Conservation (phyloP, 2,113 vertebrate genomes). For the Romanogobio albipinnatus region DNA sequence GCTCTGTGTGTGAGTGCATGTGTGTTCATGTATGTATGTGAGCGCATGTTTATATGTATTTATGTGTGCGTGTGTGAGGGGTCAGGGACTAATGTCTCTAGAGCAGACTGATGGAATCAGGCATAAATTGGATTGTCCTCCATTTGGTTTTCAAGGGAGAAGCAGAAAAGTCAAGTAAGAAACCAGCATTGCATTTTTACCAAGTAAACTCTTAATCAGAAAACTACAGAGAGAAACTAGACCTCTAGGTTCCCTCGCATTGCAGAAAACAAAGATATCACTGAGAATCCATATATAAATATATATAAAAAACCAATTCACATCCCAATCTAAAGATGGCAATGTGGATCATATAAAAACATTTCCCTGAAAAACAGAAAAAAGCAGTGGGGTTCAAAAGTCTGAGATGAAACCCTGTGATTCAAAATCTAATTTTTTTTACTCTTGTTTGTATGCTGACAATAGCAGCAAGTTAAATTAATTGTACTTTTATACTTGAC, state of each 20-base stretch:
- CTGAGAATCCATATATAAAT: conserved; percentile 47
- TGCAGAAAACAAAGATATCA: conserved; percentile 77
- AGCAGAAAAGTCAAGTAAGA: conserved; percentile 72
- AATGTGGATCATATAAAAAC: background rate
- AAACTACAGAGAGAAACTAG: conserved; percentile 74
- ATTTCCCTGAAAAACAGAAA: background rate
- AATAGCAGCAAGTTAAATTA: background rate
- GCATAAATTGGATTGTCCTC: conserved; percentile 98
- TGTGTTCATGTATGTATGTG: conserved; percentile 52
- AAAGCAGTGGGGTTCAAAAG: background rate
- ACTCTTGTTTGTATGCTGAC: background rate
- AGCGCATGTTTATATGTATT: conserved; percentile 59
- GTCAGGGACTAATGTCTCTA: conserved; percentile 88
- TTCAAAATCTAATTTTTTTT: background rate
- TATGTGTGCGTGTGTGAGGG: conserved; percentile 78
- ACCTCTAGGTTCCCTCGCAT: conserved; percentile 80
- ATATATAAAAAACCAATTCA: background rate
- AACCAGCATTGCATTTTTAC: conserved; percentile 43
- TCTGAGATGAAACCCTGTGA: background rate
- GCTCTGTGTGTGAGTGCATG: conserved; percentile 15
- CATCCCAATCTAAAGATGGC: background rate
- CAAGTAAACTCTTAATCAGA: conserved; percentile 87
- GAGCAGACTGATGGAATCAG: conserved; percentile 95
- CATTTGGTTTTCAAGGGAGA: conserved; percentile 93
- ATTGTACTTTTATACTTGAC: background rate